Percentiles rank a stretch among this genome's conserved stretches.
These are phyloP conservation scores for Tadarida brasiliensis DNA, from an alignment of 2,797 vertebrate genomes.

Conservation along the genomic window DNA sequence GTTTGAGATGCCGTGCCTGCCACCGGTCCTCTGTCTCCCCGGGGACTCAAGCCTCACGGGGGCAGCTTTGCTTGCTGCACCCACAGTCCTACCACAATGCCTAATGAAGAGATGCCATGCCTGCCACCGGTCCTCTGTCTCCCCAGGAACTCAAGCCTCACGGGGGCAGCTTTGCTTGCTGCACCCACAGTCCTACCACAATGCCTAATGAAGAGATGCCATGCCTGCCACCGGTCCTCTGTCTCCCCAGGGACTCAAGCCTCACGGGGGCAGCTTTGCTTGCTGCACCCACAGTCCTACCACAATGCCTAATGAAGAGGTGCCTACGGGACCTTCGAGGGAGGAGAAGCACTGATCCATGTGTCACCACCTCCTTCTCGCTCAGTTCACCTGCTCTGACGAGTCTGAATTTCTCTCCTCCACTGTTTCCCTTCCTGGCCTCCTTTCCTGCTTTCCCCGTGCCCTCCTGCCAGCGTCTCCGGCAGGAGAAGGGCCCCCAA, in stretches of 20 bases:
- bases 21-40: background rate
- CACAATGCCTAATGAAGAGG: background rate
- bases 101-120: background rate
- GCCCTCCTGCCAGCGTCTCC: background rate
- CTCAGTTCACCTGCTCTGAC: background rate
- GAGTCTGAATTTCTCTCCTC: too few relatives aligned
- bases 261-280: background rate
- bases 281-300: background rate
- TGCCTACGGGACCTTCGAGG: background rate
- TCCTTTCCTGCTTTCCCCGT: background rate
- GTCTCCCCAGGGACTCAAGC: background rate
- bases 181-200: background rate
- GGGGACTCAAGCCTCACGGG: background rate
- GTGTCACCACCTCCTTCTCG: background rate
- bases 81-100: background rate
- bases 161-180: background rate
- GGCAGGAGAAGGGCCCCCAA: background rate
- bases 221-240: background rate
- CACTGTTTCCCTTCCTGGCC: background rate
- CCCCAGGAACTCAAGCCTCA: background rate
- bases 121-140: background rate
- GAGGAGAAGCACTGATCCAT: background rate
- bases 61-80: background rate
- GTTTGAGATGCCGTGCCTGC: background rate
- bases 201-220: background rate